Conservation (phyloP, 2,888 invertebrate species). For the Drosophila nigricruria region DNA sequence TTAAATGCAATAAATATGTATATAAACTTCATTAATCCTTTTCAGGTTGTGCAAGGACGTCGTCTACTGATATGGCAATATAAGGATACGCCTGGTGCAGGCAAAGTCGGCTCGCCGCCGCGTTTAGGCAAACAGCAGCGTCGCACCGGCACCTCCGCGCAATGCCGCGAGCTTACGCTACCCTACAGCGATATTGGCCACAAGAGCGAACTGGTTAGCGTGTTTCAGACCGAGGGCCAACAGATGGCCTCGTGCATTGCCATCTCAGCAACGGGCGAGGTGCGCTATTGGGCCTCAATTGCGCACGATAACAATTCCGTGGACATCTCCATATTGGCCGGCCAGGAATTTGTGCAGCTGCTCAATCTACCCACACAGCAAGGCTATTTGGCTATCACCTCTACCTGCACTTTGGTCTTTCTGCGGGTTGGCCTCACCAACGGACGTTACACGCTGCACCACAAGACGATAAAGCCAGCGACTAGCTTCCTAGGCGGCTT, state of each 20-base stretch:
- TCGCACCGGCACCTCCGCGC: slow-evolving; percentile 85
- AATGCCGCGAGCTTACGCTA: slow-evolving; percentile 93
- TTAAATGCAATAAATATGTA: background rate
- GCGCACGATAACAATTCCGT: slow-evolving; percentile 94
- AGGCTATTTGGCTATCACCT: slow-evolving; percentile 95
- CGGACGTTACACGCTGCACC: slow-evolving; percentile 89
- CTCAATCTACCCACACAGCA: slow-evolving; percentile 89
- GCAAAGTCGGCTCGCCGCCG: slow-evolving; percentile 54
- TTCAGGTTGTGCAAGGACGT: slow-evolving; percentile 93
- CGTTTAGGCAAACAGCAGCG: slow-evolving; percentile 67
- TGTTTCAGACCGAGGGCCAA: slow-evolving; percentile 88
- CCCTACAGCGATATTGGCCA: slow-evolving; percentile 97
- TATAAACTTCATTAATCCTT: background rate
- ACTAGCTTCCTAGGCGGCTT: slow-evolving; percentile 95
- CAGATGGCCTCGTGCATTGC: slow-evolving; percentile 94
- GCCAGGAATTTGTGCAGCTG: slow-evolving; percentile 93
- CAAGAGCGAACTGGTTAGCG: slow-evolving; percentile 92
- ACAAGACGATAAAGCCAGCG: slow-evolving; percentile 90
- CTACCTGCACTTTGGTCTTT: slow-evolving; percentile 94
- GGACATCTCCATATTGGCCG: slow-evolving; percentile 94
- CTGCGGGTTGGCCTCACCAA: slow-evolving; percentile 88
- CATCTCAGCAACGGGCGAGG: slow-evolving; percentile 96
- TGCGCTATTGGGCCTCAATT: slow-evolving; percentile 96
- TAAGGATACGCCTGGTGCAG: slow-evolving; percentile 84
- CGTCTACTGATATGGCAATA: slow-evolving; percentile 94